These are phyloP conservation scores for Apodemia duryi DNA, from an alignment of 2,888 invertebrate genomes.

Conservation along the genomic window DNA sequence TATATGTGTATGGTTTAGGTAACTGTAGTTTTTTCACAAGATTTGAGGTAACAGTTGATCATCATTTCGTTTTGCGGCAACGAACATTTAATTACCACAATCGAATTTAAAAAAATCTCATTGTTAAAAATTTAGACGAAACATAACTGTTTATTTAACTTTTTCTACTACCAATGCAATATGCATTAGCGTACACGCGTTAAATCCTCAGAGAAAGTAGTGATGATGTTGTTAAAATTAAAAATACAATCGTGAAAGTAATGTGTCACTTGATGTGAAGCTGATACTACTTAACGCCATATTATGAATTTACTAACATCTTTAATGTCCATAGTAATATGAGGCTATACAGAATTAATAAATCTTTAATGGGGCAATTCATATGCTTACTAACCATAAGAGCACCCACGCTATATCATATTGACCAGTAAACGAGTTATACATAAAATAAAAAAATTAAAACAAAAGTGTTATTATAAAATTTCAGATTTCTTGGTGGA, in stretches of 20 bases:
- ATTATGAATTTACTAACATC: neutral
- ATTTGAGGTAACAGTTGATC: too few relatives aligned
- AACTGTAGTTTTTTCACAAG: too few relatives aligned
- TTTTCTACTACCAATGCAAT: neutral
- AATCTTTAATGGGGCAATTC: neutral
- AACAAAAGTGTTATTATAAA: too few relatives aligned
- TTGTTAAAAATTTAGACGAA: too few relatives aligned
- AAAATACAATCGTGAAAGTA: constrained; percentile 12
- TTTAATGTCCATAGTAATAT: neutral
- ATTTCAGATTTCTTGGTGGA: too few relatives aligned
- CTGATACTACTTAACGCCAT: neutral
- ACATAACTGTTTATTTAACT: neutral
- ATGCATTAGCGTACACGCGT: constrained; percentile 1
- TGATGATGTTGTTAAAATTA: constrained; percentile 9
- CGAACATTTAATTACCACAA: too few relatives aligned
- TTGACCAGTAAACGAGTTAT: too few relatives aligned
- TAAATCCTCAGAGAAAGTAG: constrained; percentile 6
- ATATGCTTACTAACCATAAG: neutral
- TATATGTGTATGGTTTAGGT: too few relatives aligned
- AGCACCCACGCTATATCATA: too few relatives aligned
- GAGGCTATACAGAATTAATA: neutral
- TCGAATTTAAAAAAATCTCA: too few relatives aligned
- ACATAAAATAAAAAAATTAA: too few relatives aligned
- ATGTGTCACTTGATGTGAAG: neutral
- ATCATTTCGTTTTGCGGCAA: too few relatives aligned